Conservation (phyloP, 2,888 invertebrate genomes). For the Lysandra coridon region DNA sequence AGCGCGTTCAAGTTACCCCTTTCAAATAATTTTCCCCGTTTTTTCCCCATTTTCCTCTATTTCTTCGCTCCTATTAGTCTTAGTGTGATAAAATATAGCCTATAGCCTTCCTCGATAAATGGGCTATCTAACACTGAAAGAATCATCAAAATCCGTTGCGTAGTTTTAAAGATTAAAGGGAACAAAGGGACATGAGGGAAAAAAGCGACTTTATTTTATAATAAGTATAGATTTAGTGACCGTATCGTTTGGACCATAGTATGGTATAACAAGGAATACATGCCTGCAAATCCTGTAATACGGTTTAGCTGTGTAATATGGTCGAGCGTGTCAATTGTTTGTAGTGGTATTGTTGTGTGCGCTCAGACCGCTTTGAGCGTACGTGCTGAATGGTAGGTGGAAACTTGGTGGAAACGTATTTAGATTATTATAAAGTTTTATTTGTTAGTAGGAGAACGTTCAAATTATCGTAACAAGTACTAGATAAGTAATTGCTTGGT, state of each 20-base stretch:
- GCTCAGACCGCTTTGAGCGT: neutral
- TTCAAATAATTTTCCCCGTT: no score
- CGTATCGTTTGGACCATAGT: neutral
- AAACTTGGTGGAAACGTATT: neutral
- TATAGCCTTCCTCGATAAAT: no score
- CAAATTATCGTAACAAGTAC: neutral
- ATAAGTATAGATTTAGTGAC: neutral
- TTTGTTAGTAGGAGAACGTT: neutral
- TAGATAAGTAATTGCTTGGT: no score
- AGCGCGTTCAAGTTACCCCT: no score
- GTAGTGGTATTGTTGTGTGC: neutral
- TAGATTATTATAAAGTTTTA: neutral
- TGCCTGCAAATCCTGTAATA: neutral
- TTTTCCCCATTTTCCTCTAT: no score
- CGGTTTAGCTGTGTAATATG: conserved; percentile 3
- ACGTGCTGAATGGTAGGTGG: neutral
- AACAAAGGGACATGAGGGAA: no score
- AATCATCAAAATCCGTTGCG: no score
- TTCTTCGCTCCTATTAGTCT: no score
- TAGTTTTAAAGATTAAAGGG: no score
- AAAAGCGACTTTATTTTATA: no score
- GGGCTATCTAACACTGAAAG: no score
- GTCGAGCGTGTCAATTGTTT: neutral
- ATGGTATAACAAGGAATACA: neutral
- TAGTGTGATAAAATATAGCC: no score